A percentile compares a stretch with the other conserved stretches of the same genome.
Evolutionary conservation across 2,113 vertebrate species (phyloP).

Genomic region (Puffinus mauretanicus): DNA sequence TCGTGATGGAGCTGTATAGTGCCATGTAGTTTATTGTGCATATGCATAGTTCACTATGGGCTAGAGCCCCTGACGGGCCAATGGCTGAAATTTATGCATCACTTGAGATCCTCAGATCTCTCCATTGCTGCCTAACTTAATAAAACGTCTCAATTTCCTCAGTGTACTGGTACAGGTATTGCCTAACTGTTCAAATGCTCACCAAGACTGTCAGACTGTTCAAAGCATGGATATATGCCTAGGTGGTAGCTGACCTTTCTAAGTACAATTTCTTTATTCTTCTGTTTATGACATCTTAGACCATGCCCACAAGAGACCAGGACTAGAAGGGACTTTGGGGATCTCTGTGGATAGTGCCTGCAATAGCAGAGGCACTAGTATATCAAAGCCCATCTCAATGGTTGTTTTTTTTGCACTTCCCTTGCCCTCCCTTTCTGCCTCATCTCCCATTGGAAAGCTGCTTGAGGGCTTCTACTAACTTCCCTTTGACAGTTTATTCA

Average conservation of each 20-base stretch:
- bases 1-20: not conserved
- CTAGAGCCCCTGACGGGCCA: not conserved
- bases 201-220: not conserved
- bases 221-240: not conserved
- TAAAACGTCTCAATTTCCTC: constrained; percentile 25
- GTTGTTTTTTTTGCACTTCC: not conserved
- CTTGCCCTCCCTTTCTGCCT: not conserved
- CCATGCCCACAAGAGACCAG: not conserved
- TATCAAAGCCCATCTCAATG: not conserved
- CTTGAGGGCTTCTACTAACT: not conserved
- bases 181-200: not conserved
- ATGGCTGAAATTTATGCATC: constrained; percentile 32
- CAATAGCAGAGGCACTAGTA: not conserved
- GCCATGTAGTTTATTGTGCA: not conserved
- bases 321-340: not conserved
- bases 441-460: not conserved
- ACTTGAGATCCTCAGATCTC: not conserved
- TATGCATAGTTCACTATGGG: not conserved
- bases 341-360: not conserved
- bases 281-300: not conserved
- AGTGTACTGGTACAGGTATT: not conserved
- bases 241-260: not conserved
- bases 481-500: not conserved
- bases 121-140: not conserved
- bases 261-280: not conserved